phyloP scores from a whole-genome alignment of 2,888 invertebrate species.

The Phyllotreta striolata region DNA sequence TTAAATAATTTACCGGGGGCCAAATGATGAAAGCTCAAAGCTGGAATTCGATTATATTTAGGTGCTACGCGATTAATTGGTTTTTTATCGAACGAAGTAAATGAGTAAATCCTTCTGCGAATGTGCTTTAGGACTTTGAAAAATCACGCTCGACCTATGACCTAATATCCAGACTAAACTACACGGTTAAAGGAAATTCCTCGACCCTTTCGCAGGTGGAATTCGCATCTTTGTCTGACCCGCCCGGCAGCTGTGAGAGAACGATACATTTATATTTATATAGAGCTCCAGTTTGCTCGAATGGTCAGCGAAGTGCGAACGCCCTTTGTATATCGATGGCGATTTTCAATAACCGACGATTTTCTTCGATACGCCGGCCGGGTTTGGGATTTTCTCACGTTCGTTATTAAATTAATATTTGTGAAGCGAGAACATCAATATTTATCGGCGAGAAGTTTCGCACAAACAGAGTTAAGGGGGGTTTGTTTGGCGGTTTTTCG shows the following conservation, averaged over 20 bases:
- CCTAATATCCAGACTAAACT: background rate
- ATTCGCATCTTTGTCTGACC: too few species aligned
- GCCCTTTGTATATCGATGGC: constrained; percentile 6
- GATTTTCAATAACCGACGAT: constrained; percentile 5
- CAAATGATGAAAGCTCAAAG: too few species aligned
- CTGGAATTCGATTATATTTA: too few species aligned
- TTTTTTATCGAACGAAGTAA: too few species aligned
- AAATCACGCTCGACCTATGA: background rate
- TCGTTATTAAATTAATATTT: too few species aligned
- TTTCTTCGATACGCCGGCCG: background rate
- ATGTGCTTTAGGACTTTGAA: too few species aligned
- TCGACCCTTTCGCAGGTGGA: too few species aligned
- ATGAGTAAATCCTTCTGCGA: too few species aligned
- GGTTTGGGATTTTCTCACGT: constrained; percentile 3
- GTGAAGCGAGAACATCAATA: constrained; percentile 1
- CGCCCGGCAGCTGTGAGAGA: background rate
- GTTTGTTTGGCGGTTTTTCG: background rate
- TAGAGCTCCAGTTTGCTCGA: constrained; percentile 2
- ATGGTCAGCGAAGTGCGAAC: constrained; percentile 4
- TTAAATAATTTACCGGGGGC: too few species aligned
- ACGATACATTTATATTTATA: background rate
- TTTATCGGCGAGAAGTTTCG: background rate
- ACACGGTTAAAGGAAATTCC: too few species aligned
- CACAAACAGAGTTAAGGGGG: background rate
- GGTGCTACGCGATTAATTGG: too few species aligned